Percentiles rank a stretch among this genome's conserved stretches.
Evolutionary conservation across 2,888 invertebrate genomes (phyloP).

Genomic region (Lasiommata megera): DNA sequence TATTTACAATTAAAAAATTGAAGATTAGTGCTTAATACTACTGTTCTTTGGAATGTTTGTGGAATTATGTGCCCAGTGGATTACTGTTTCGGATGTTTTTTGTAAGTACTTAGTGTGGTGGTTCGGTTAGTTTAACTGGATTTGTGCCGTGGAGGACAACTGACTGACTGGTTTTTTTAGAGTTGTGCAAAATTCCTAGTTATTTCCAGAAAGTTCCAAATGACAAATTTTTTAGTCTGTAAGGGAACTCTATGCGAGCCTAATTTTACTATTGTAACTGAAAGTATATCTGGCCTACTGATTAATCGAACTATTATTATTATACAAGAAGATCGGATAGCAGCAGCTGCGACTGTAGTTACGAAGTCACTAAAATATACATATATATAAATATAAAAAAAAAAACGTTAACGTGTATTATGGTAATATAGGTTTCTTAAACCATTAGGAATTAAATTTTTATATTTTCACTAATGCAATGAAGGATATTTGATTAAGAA

Average conservation of each 20-base stretch:
- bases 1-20: constrained; percentile 1
- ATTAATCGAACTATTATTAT: constrained; percentile 65
- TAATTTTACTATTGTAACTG: constrained; percentile 66
- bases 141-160: constrained; percentile 35
- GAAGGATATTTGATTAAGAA: constrained; percentile 70
- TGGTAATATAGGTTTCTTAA: constrained; percentile 77
- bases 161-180: constrained; percentile 30
- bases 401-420: constrained; percentile 75
- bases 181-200: constrained; percentile 47
- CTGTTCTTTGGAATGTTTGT: constrained; percentile 27
- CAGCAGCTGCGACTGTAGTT: constrained; percentile 37
- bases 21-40: constrained; percentile 24
- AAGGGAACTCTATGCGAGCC: constrained; percentile 62
- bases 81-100: constrained; percentile 33
- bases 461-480: constrained; percentile 78
- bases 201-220: constrained; percentile 50
- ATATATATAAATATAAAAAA: constrained; percentile 65
- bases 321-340: constrained; percentile 38
- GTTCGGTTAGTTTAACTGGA: constrained; percentile 30
- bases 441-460: constrained; percentile 74
- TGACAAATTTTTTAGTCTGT: constrained; percentile 45
- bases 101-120: constrained; percentile 47
- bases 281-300: constrained; percentile 68
- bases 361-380: constrained; percentile 45
- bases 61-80: constrained; percentile 31